Evolutionary conservation across 2,113 vertebrate species (phyloP).

Genomic region (Sinosuthora webbiana): DNA sequence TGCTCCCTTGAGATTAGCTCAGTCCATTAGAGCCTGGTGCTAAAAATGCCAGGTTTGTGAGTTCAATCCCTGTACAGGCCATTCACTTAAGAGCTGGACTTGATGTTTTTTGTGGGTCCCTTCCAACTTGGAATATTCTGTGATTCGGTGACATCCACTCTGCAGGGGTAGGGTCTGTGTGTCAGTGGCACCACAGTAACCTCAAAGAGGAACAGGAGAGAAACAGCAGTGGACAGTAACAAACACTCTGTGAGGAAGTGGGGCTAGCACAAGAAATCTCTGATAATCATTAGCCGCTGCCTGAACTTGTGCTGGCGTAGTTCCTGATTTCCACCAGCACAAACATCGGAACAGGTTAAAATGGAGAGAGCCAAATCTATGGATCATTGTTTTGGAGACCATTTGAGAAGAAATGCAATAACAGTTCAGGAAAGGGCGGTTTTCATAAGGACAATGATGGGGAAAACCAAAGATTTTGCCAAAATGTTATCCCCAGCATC

Average conservation of each 20-base stretch:
- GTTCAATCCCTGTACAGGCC: background rate
- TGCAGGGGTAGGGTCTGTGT: fast-evolving
- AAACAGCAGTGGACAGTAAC: background rate
- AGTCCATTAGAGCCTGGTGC: background rate
- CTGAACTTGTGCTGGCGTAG: background rate
- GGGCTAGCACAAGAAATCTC: background rate
- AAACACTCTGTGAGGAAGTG: background rate
- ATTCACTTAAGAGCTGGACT: background rate
- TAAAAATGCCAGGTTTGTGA: background rate
- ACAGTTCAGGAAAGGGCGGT: conserved; percentile 20
- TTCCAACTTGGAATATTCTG: background rate
- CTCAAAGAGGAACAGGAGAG: background rate
- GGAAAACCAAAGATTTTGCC: background rate
- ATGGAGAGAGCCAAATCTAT: background rate
- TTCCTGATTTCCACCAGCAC: background rate
- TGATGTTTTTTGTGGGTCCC: background rate
- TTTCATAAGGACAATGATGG: conserved; percentile 18
- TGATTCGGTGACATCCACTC: background rate
- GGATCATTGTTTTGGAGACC: conserved; percentile 48
- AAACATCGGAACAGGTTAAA: background rate
- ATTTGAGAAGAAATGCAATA: background rate
- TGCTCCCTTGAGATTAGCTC: background rate
- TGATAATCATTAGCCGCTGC: background rate
- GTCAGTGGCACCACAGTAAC: background rate
- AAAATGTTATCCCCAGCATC: background rate